Evolutionary conservation across 1,140 invertebrate species (phyloP).

Genomic region (Ctenoplectra terminalis): DNA sequence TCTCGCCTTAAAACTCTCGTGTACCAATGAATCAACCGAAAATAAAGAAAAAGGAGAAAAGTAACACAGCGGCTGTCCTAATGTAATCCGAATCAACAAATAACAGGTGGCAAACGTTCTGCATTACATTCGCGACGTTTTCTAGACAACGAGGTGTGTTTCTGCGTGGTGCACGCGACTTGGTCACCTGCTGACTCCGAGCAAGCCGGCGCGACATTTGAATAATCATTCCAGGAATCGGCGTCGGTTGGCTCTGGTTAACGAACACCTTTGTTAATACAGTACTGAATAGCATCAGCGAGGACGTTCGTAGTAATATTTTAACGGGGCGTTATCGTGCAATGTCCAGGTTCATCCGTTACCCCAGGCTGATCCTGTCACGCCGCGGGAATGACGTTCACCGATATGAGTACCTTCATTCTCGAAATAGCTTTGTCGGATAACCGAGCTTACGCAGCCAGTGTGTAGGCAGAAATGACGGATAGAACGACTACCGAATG

Average conservation of each 20-base stretch:
- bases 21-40: background rate
- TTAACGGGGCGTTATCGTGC: conserved; percentile 61
- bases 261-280: conserved; percentile 42
- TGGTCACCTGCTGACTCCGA: too few species aligned
- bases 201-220: conserved; percentile 20
- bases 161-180: background rate
- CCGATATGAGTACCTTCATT: conserved; percentile 54
- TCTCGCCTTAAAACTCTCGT: background rate
- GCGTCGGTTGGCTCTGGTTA: background rate
- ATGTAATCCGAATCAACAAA: background rate
- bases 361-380: conserved; percentile 49
- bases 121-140: background rate
- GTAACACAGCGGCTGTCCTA: background rate
- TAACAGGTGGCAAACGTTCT: too few species aligned
- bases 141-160: conserved; percentile 4
- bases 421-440: conserved; percentile 47
- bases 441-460: conserved; percentile 40
- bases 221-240: conserved; percentile 16
- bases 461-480: conserved; percentile 4
- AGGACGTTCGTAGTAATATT: conserved; percentile 53
- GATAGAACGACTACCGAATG: conserved; percentile 33
- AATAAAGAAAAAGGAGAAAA: background rate
- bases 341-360: conserved; percentile 61
- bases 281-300: conserved; percentile 27
- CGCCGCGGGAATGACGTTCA: conserved; percentile 47